A percentile compares a stretch with the other conserved stretches of the same genome.
These are phyloP conservation scores for Osmoderma eremita DNA, from an alignment of 2,888 invertebrate species.

Conservation along the genomic window DNA sequence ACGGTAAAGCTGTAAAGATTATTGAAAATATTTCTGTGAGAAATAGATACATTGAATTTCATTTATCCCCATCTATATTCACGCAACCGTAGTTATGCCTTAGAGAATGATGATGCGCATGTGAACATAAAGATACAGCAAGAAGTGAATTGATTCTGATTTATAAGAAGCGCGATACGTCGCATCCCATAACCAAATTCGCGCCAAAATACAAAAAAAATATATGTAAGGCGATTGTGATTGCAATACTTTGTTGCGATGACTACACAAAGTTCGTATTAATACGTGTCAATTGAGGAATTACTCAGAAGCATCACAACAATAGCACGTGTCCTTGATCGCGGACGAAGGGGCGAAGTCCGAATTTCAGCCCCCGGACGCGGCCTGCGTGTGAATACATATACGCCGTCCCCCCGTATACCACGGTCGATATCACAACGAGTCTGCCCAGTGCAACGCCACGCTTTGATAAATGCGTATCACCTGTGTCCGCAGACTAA, in stretches of 20 bases:
- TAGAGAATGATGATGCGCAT: no score
- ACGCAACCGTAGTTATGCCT: no score
- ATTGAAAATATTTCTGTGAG: no score
- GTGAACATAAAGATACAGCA: no score
- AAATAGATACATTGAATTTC: no score
- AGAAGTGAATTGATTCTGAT: no score
- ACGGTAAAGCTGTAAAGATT: no score
- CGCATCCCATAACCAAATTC: background rate
- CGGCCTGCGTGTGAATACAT: constrained; percentile 15
- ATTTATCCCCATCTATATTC: no score
- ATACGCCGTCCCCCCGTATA: constrained; percentile 17
- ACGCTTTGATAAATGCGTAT: constrained; percentile 42
- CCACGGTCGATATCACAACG: constrained; percentile 53
- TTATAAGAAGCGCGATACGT: background rate
- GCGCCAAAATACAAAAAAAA: background rate
- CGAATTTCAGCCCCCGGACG: constrained; percentile 37
- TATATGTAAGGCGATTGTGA: no score
- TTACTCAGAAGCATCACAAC: background rate
- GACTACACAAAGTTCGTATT: background rate
- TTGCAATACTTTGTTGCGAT: no score
- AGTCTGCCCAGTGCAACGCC: constrained; percentile 52
- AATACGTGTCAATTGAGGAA: background rate
- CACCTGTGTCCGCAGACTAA: constrained; percentile 29
- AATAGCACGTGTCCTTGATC: constrained; percentile 28
- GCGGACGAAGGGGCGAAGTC: constrained; percentile 40